phyloP scores from a whole-genome alignment of 2,113 vertebrate genomes.

The Anser brachyrhynchus region DNA sequence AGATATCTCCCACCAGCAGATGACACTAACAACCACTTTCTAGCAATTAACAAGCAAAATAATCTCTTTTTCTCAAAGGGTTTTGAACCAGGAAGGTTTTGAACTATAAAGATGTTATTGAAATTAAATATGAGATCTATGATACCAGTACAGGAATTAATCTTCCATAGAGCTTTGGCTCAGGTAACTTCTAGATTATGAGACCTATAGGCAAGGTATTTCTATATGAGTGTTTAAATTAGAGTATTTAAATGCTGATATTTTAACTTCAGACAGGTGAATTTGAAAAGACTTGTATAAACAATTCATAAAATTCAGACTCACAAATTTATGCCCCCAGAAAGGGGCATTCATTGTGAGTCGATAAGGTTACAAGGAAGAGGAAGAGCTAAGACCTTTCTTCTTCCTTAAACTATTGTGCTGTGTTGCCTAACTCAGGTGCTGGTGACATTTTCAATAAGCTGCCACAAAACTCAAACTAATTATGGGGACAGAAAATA shows the following conservation, averaged over 20 bases:
- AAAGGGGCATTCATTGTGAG: neutral
- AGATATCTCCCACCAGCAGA: neutral
- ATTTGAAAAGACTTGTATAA: neutral
- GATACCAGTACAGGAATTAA: neutral
- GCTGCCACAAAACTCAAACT: neutral
- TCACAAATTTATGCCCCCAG: neutral
- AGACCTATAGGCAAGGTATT: neutral
- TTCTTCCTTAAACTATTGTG: neutral
- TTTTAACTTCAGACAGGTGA: neutral
- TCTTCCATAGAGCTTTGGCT: neutral
- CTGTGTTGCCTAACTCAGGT: neutral
- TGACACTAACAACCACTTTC: neutral
- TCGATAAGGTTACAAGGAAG: neutral
- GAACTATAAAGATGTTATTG: neutral
- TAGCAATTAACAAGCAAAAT: neutral
- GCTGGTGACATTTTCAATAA: conserved; percentile 9
- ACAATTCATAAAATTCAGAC: neutral
- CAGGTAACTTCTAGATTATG: neutral
- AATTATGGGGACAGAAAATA: conserved; percentile 10
- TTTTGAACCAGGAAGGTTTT: neutral
- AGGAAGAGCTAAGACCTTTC: neutral
- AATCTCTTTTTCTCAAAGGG: neutral
- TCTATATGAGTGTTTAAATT: neutral
- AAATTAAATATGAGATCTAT: neutral
- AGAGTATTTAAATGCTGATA: neutral